These are phyloP conservation scores for Willowsia nigromaculata DNA, from an alignment of 2,888 invertebrate species.

Conservation along the genomic window DNA sequence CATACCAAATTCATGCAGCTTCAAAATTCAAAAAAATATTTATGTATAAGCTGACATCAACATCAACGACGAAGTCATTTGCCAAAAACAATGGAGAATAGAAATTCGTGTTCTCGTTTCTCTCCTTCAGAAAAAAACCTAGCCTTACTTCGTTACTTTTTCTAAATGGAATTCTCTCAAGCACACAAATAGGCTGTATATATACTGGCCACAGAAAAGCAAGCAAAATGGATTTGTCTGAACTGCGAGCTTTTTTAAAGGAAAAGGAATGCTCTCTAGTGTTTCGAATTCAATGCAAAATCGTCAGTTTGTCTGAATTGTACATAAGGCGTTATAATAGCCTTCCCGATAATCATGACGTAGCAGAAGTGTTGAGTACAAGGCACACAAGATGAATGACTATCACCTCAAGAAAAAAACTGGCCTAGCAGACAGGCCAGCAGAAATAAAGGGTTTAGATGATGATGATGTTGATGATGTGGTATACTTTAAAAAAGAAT, in stretches of 20 bases:
- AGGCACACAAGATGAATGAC: conserved; percentile 27
- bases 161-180: conserved; percentile 18
- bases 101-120: conserved; percentile 56
- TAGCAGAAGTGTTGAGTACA: conserved; percentile 11
- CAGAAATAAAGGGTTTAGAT: background rate
- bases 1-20: background rate
- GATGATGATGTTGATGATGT: background rate
- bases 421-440: conserved; percentile 45
- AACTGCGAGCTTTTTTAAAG: background rate
- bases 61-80: conserved; percentile 20
- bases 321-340: conserved; percentile 3
- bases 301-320: background rate
- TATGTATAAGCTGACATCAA: background rate
- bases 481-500: background rate
- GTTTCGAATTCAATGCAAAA: conserved; percentile 27
- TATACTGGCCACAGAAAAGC: background rate
- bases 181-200: background rate
- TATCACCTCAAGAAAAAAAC: conserved; percentile 34
- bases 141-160: background rate
- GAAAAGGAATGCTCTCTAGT: conserved; percentile 17
- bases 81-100: conserved; percentile 66
- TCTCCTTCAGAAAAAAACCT: background rate
- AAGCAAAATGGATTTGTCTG: conserved; percentile 32
- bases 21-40: background rate
- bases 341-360: conserved; percentile 47